Evolutionary conservation across 1,140 invertebrate species (phyloP).

Genomic region (Tetramorium parvispinum): DNA sequence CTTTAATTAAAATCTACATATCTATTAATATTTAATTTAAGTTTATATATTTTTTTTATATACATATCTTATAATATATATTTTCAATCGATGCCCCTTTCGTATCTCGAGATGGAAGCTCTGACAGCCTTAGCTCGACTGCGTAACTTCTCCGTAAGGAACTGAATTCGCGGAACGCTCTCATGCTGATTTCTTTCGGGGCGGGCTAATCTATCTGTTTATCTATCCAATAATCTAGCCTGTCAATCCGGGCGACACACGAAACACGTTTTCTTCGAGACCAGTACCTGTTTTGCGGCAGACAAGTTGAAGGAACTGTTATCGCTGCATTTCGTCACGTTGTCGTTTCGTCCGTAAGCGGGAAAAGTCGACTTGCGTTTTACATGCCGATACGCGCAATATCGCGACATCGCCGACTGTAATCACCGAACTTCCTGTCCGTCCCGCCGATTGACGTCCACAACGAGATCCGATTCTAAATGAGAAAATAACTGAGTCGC

Average conservation of each 20-base stretch:
- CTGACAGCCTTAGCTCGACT: not conserved
- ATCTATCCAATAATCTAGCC: conserved; percentile 45
- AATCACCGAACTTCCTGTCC: conserved; percentile 16
- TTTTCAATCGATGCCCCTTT: not conserved
- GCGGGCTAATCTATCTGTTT: conserved; percentile 4
- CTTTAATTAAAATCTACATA: too few relatives aligned
- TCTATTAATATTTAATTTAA: not conserved
- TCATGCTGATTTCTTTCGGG: not conserved
- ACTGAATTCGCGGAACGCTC: conserved; percentile 21
- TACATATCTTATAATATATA: not conserved
- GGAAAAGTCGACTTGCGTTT: conserved; percentile 4
- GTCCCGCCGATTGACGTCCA: not conserved
- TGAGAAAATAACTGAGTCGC: not conserved
- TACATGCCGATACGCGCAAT: not conserved
- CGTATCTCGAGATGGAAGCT: not conserved
- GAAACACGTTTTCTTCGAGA: conserved; percentile 18
- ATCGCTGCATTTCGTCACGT: conserved; percentile 9
- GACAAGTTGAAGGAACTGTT: conserved; percentile 39
- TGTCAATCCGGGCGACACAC: conserved; percentile 20
- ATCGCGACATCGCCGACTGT: not conserved
- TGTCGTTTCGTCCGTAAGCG: not conserved
- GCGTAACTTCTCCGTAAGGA: not conserved
- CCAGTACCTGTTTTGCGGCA: conserved; percentile 11
- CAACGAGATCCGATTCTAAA: not conserved
- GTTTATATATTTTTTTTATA: not conserved